Evolutionary conservation across 2,888 invertebrate genomes (phyloP).

Genomic region (Dryomyza anilis): DNA sequence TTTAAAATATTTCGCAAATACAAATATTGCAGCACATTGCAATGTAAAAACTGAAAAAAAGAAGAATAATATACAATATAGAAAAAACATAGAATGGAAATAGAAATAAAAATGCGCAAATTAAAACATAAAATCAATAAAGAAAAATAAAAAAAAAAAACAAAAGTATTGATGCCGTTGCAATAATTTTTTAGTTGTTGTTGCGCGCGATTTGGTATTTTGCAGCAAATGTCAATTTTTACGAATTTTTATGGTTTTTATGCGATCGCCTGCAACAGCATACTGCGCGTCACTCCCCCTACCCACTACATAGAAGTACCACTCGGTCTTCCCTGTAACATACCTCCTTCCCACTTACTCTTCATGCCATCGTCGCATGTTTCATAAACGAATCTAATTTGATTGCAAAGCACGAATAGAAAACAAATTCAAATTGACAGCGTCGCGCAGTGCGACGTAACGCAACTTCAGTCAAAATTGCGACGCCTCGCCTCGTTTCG

Average conservation of each 20-base stretch:
- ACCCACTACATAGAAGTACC: background rate
- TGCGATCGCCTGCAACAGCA: slow-evolving; percentile 9
- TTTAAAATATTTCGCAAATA: background rate
- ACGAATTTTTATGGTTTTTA: slow-evolving; percentile 19
- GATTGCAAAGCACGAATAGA: slow-evolving; percentile 37
- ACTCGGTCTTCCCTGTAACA: background rate
- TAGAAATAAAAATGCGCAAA: slow-evolving; percentile 13
- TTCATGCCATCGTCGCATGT: background rate
- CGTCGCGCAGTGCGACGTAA: too few relatives aligned
- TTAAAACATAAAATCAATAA: slow-evolving; percentile 16
- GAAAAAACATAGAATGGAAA: too few relatives aligned
- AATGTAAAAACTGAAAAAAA: too few relatives aligned
- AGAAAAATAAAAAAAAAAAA: too few relatives aligned
- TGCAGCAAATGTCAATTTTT: slow-evolving; percentile 26
- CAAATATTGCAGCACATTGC: too few relatives aligned
- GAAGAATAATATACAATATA: too few relatives aligned
- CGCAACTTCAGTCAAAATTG: too few relatives aligned
- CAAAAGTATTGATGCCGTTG: slow-evolving; percentile 1
- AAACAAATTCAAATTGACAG: slow-evolving; percentile 42
- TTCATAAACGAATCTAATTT: slow-evolving; percentile 37
- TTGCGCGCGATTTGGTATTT: slow-evolving; percentile 5
- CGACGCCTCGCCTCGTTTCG: background rate
- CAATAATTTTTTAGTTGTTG: slow-evolving; percentile 3
- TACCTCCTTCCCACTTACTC: too few relatives aligned
- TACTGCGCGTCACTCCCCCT: background rate